Evolutionary conservation across 2,888 invertebrate species (phyloP), one percentile per base, ranked within the genome.

Genomic region (Calameuta idolon): DNA sequence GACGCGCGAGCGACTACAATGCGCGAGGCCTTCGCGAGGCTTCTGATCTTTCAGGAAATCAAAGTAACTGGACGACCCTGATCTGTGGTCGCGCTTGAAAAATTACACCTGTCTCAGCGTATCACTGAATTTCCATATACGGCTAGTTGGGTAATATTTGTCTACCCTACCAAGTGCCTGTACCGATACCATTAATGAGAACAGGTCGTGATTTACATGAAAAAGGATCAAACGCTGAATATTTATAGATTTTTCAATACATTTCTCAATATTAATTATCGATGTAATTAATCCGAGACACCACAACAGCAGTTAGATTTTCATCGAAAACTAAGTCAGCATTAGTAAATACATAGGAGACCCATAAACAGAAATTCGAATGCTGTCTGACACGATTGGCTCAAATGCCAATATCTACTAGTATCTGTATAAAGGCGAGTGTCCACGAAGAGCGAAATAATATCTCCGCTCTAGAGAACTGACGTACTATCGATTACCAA

Each of bases 401-500:
- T 83, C 83, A 83, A 86, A 85, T 85, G 84, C 83, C 86, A 83
- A 86, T 86, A 85, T 86, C 83, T 83, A 85, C 83, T 85, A 81
- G 86, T 86, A 85, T 86, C 84, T 82, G 85, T 84, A 85, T 84
- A 81, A 80, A 76, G 76, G 81, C 80, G 83, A 83, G 83, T 86
- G 81, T 82, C 82, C 55, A 75, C 71, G 30, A 34, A 69, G 5
- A 75, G 23, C n/a, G n/a, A 9, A 12, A 68, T 35, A 73, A n/a
- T 74, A 55, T 23, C 40, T 40, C 40, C 15, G 15, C 23, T 55
- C 23, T 55, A 55, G 2, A 9, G 2, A 9, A 15, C 55, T 5
- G 55, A 23, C 55, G 3, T 55, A 9, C 55, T 23, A 23, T 55
- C 9, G 1, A 23, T 55, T 23, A 55, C 23, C 55, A 55, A 55